A percentile compares a stretch with the other conserved stretches of the same genome.
Conservation (phyloP, 1,140 invertebrate genomes). For the Cataglyphis hispanica region DNA sequence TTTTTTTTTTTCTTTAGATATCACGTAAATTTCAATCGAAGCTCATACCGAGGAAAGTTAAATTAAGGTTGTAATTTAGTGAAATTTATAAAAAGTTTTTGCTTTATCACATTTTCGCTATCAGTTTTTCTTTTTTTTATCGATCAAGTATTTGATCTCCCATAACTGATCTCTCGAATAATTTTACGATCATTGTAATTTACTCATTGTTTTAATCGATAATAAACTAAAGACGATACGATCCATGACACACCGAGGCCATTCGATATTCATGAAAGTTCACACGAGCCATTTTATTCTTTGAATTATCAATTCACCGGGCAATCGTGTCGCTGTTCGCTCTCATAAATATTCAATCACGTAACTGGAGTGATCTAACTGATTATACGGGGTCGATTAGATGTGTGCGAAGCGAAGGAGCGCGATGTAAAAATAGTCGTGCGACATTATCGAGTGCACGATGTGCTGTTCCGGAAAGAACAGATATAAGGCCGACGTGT, state of each 20-base stretch:
- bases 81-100: neutral
- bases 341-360: slow-evolving; percentile 60
- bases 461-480: neutral
- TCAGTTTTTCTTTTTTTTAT: neutral
- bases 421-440: slow-evolving; percentile 53
- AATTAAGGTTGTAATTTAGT: neutral
- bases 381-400: slow-evolving; percentile 49
- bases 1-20: neutral
- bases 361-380: slow-evolving; percentile 51
- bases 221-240: neutral
- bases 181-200: neutral
- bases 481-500: slow-evolving; percentile 36
- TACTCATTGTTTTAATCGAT: slow-evolving; percentile 1
- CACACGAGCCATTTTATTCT: slow-evolving; percentile 42
- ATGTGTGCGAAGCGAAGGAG: slow-evolving; percentile 32
- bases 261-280: slow-evolving; percentile 8
- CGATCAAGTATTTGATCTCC: neutral
- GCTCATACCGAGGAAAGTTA: neutral
- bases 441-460: slow-evolving; percentile 48
- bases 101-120: neutral
- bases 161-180: neutral
- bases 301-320: slow-evolving; percentile 48
- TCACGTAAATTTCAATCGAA: neutral
- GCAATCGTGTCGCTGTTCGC: slow-evolving; percentile 46
- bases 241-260: neutral